A percentile compares a stretch with the other conserved stretches of the same genome.
These are phyloP conservation scores for Nasonia vitripennis DNA, from an alignment of 1,140 invertebrate genomes.

Conservation along the genomic window DNA sequence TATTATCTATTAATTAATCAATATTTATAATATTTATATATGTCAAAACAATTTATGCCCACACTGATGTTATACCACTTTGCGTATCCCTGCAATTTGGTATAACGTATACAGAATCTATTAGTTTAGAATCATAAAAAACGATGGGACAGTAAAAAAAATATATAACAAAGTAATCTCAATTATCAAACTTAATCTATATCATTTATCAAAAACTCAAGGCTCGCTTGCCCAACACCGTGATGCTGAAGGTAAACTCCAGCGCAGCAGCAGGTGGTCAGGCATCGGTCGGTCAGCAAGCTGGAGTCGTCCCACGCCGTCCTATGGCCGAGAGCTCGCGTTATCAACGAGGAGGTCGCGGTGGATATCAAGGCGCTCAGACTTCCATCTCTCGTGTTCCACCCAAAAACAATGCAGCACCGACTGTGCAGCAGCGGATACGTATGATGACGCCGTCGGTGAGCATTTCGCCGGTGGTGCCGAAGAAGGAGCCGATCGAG, in stretches of 20 bases:
- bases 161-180: neutral
- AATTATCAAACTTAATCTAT: neutral
- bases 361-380: constrained; percentile 62
- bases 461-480: constrained; percentile 73
- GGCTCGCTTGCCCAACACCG: constrained; percentile 64
- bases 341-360: constrained; percentile 63
- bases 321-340: constrained; percentile 56
- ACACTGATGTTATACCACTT: neutral
- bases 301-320: constrained; percentile 69
- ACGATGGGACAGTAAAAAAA: neutral
- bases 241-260: constrained; percentile 68
- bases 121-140: neutral
- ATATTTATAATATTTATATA: too few species aligned
- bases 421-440: constrained; percentile 71
- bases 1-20: neutral
- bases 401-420: constrained; percentile 47
- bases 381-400: constrained; percentile 71
- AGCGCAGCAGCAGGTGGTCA: constrained; percentile 57
- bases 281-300: constrained; percentile 53
- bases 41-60: neutral
- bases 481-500: constrained; percentile 71
- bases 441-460: constrained; percentile 76
- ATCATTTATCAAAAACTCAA: constrained; percentile 25
- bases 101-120: neutral
- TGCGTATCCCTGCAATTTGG: neutral